phyloP scores from a whole-genome alignment of 2,797 vertebrate genomes.

The Setipinna tenuifilis region DNA sequence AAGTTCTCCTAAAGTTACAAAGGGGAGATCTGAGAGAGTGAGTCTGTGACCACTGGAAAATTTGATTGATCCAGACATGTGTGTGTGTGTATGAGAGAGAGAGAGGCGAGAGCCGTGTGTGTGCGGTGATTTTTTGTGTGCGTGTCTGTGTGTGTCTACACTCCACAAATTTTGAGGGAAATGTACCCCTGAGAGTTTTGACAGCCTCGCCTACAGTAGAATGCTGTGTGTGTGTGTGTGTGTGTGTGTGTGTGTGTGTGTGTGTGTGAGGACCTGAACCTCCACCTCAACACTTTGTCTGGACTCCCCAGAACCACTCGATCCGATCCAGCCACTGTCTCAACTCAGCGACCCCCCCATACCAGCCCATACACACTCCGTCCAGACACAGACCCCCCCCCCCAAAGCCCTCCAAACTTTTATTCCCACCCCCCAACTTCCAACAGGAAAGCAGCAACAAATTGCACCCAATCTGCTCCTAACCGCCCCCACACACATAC shows the following conservation, averaged over 20 bases:
- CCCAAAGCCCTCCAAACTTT: not conserved
- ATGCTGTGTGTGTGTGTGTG: too few species aligned
- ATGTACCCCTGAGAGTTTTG: not conserved
- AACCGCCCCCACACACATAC: too few species aligned
- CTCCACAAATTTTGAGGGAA: not conserved
- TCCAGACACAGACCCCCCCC: not conserved
- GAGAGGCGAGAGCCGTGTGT: too few species aligned
- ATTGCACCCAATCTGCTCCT: too few species aligned
- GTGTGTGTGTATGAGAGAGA: not conserved
- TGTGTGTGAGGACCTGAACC: not conserved
- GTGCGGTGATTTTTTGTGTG: not conserved
- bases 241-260: too few species aligned
- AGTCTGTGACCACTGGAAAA: not conserved
- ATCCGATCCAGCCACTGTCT: not conserved
- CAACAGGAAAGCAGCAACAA: constrained; percentile 29
- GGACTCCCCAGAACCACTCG: not conserved
- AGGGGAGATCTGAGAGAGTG: not conserved
- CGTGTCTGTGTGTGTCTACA: not conserved
- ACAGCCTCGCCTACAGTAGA: not conserved
- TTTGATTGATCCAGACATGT: constrained; percentile 3
- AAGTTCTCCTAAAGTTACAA: not conserved
- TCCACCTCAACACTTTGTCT: not conserved
- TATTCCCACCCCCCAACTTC: not conserved
- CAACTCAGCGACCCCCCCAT: too few species aligned
- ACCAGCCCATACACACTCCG: too few species aligned